Evolutionary conservation across 2,888 invertebrate species (phyloP).

Genomic region (Sminthurides aquaticus): DNA sequence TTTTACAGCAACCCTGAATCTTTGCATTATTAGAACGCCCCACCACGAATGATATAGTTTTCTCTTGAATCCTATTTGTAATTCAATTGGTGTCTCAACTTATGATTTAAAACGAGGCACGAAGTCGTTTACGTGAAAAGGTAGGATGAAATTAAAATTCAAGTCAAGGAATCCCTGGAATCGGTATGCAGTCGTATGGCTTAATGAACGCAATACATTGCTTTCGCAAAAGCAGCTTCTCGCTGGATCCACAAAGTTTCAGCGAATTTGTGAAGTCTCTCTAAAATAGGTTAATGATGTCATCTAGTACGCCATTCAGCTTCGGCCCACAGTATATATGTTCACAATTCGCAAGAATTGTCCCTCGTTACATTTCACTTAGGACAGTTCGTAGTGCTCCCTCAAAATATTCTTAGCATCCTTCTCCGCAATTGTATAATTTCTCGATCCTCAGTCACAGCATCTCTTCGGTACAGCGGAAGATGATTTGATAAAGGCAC

Average conservation of each 20-base stretch:
- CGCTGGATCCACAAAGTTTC: slow-evolving; percentile 32
- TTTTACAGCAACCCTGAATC: too few relatives aligned
- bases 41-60: too few relatives aligned
- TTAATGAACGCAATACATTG: slow-evolving; percentile 37
- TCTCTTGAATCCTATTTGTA: too few relatives aligned
- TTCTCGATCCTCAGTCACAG: slow-evolving; percentile 26
- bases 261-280: slow-evolving; percentile 35
- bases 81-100: too few relatives aligned
- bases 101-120: too few relatives aligned
- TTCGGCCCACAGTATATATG: slow-evolving; percentile 39
- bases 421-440: slow-evolving; percentile 30
- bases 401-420: slow-evolving; percentile 29
- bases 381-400: slow-evolving; percentile 27
- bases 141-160: too few relatives aligned
- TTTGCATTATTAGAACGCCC: too few relatives aligned
- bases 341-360: slow-evolving; percentile 37
- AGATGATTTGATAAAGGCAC: slow-evolving; percentile 22
- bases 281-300: slow-evolving; percentile 28
- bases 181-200: slow-evolving; percentile 28
- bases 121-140: too few relatives aligned
- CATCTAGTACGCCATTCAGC: slow-evolving; percentile 37
- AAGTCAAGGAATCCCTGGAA: too few relatives aligned
- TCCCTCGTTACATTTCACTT: slow-evolving; percentile 20
- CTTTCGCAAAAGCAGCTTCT: slow-evolving; percentile 34
- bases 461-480: slow-evolving; percentile 32